Evolutionary conservation across 2,797 vertebrate genomes (phyloP).

Genomic region (Pterois miles): DNA sequence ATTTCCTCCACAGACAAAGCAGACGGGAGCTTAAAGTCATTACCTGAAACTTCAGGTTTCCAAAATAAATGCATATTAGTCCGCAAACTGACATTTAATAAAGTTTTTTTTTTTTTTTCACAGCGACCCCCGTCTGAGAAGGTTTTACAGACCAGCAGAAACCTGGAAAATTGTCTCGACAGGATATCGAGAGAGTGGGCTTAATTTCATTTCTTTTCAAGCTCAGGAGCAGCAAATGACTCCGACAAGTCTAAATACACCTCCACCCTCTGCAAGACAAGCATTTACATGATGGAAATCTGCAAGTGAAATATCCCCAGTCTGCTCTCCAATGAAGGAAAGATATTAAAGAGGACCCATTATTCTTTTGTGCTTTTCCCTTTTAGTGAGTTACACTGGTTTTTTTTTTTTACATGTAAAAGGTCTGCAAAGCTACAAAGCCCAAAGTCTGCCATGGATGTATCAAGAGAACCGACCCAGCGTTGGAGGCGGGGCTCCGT

Average conservation of each 20-base stretch:
- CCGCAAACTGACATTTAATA: slow-evolving; percentile 27
- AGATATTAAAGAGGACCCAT: neutral
- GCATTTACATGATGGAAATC: slow-evolving; percentile 20
- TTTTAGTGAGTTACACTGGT: fast-evolving
- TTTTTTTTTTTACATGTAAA: no score
- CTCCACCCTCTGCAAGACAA: neutral
- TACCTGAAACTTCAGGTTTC: slow-evolving; percentile 18
- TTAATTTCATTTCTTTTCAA: slow-evolving; percentile 50
- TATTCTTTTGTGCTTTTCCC: neutral
- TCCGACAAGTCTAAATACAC: slow-evolving; percentile 27
- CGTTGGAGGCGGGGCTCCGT: no score
- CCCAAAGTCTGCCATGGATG: no score
- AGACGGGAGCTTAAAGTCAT: neutral
- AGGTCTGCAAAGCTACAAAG: no score
- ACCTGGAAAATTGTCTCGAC: slow-evolving; percentile 47
- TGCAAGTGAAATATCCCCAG: slow-evolving; percentile 16
- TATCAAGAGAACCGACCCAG: no score
- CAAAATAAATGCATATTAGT: slow-evolving; percentile 24
- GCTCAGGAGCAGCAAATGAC: slow-evolving; percentile 36
- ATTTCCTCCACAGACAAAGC: slow-evolving; percentile 19
- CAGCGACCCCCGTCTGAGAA: slow-evolving; percentile 36
- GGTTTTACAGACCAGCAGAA: slow-evolving; percentile 44
- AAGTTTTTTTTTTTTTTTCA: neutral
- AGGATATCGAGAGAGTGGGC: slow-evolving; percentile 19
- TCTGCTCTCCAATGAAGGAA: neutral